Base-by-base conservation (phyloP, 2,113 vertebrate species). In the Ptilonorhynchus violaceus region DNA sequence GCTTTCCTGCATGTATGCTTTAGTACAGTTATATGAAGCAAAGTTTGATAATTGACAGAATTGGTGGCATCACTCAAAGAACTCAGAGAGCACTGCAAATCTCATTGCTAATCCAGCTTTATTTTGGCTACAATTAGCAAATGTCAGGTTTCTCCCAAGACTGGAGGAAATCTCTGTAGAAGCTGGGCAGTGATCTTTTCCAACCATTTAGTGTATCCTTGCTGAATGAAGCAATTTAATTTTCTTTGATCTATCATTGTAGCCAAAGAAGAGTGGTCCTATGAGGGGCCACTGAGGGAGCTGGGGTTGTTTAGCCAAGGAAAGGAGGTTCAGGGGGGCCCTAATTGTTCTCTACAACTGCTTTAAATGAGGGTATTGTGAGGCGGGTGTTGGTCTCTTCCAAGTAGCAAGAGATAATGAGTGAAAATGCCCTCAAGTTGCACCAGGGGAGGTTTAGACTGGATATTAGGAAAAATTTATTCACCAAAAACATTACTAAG, bases 351-450 rank as follows among this genome's bases (percentile, higher is more conserved):
- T 55, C n/a, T 18, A 8, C 6, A 30, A 6, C 16, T 60, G 7
- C 20, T 37, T 46, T 19, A 53, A 53, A 46, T 39, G 3, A 60
- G 13, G 11, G 31, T 60, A 5, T 47, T 60, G 16, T 46, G n/a
- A 55, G 30, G 11, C 15, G n/a, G n/a, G 60, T 62, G 21, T 19
- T 6, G 5, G 21, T 19, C 3, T 35, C 14, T 35, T 56, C 22
- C 11, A 76, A 15, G 20, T 0, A 55, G 9, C 11, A 75, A 60
- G 30, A 31, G 53, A 53, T 2, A 13, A 69, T 47, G 55, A 62
- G 3, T 33, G 39, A 55, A 76, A 69, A 37, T 27, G 2, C 6
- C 8, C 12, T 11, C 25, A 28, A 0, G 0, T 55, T 76, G 15
- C 6, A 55, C 6, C 10, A 62, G 28, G 22, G 24, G 30, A 41